Conservation (phyloP, 2,888 invertebrate genomes). For the Villa cingulata region DNA sequence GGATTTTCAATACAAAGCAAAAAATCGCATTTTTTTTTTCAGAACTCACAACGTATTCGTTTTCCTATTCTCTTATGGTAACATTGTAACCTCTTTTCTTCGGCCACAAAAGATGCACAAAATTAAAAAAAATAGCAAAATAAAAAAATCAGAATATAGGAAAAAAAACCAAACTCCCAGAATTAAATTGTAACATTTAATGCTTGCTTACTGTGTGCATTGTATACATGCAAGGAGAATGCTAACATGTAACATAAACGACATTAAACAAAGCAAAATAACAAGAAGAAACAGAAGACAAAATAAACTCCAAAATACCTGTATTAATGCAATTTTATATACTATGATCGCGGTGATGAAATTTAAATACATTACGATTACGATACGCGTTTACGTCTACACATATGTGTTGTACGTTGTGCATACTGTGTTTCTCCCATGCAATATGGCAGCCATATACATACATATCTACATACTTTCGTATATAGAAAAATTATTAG, state of each 20-base stretch:
- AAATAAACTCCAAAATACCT: slow-evolving; percentile 8
- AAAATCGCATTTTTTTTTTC: too few species aligned
- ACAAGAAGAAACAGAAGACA: slow-evolving; percentile 2
- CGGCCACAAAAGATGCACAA: not conserved
- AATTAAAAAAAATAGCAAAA: not conserved
- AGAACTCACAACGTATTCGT: too few species aligned
- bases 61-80: not conserved
- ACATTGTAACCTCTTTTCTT: not conserved
- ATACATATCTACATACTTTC: too few species aligned
- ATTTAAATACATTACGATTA: too few species aligned
- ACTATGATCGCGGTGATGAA: not conserved
- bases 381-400: too few species aligned
- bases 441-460: too few species aligned
- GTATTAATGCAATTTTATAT: slow-evolving; percentile 9
- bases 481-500: not conserved
- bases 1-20: too few species aligned
- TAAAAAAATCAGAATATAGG: not conserved
- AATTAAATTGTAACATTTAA: slow-evolving; percentile 1
- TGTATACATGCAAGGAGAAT: too few species aligned
- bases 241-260: too few species aligned
- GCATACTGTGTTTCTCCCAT: too few species aligned
- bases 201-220: not conserved
- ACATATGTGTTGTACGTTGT: too few species aligned
- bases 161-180: not conserved
- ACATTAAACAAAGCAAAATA: slow-evolving; percentile 6